Base-by-base conservation (phyloP, 1,140 invertebrate genomes). In the Orius insidiosus region DNA sequence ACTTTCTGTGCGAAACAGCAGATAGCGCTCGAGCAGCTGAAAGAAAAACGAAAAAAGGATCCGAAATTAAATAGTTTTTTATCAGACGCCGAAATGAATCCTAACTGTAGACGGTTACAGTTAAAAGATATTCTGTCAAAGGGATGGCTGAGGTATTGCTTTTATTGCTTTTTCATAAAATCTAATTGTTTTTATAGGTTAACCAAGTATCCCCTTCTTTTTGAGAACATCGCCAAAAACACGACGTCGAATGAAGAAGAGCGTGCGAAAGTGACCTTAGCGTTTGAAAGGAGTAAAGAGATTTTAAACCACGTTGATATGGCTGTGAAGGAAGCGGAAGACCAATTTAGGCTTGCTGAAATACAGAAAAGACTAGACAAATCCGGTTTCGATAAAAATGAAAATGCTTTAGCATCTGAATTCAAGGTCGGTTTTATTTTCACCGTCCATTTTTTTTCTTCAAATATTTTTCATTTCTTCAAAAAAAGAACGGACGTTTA, bases 1-100 rank as follows among this genome's bases (percentile, higher is more conserved):
- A 76, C 69, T 13, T 98, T 96, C 63, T 97, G 93, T 63, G 76
- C 85, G 41, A 80, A 88, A 31, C 95, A 98, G 63, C 84, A 93
- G 53, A 76, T 89, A 52, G 90, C 89, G 1, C 63, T 95, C 31
- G 88, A 95, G 53, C 71, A 75, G 4, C 68, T 97, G 8, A 80
- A 85, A 45, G 80, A 85, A 53, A 71, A 78, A 34, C 71, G 89
- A 38, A 75, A 80, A 54, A 86, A 93, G 65, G 85, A 96, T 62
- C 78, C 84, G 47, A 85, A 88, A 60, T 68, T 98, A 43, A 78
- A 90, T 46, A 68, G 72, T 51, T 82, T 96, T 61, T 66, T 98
- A 8, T 70, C 70, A 14, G 85, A 90, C 43, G 75, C 86, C 6
- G 92, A 97, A 62, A 76, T 78, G 45, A 79, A 88, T 65, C 79